Evolutionary conservation across 2,797 vertebrate genomes (phyloP).

Genomic region (Poeciliopsis gracilis): DNA sequence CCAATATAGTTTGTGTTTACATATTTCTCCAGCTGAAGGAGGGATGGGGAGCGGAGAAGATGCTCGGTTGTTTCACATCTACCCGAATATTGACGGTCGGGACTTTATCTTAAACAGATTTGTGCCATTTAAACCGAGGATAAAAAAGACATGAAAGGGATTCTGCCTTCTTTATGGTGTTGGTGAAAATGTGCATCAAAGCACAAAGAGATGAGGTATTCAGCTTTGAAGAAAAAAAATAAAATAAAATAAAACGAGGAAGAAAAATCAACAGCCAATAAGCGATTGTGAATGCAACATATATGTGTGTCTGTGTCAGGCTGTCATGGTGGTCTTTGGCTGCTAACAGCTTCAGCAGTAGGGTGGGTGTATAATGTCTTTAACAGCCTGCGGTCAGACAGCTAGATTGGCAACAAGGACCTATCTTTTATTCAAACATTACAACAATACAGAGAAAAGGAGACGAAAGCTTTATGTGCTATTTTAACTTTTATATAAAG

Average conservation of each 20-base stretch:
- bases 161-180: slow-evolving; percentile 3
- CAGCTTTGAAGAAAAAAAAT: slow-evolving; percentile 46
- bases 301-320: slow-evolving; percentile 30
- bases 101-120: not conserved
- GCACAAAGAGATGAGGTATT: slow-evolving; percentile 36
- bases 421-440: slow-evolving; percentile 39
- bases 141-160: not conserved
- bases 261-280: slow-evolving; percentile 59
- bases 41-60: slow-evolving; percentile 4
- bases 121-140: not conserved
- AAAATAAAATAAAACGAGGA: not conserved
- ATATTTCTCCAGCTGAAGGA: slow-evolving; percentile 13
- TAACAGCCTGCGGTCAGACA: slow-evolving; percentile 57
- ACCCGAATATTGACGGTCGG: not conserved
- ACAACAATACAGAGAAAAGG: slow-evolving; percentile 24
- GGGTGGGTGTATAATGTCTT: slow-evolving; percentile 72
- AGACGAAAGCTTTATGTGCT: slow-evolving; percentile 10
- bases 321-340: slow-evolving; percentile 76
- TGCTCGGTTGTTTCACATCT: not conserved
- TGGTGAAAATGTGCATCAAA: slow-evolving; percentile 21
- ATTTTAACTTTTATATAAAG: not conserved
- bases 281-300: slow-evolving; percentile 20
- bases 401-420: slow-evolving; percentile 46
- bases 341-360: slow-evolving; percentile 62
- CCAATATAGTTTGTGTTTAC: slow-evolving; percentile 18